Evolutionary conservation across 1,140 invertebrate genomes (phyloP), one percentile per base, ranked within the genome.

Genomic region (Frieseomelitta varia): DNA sequence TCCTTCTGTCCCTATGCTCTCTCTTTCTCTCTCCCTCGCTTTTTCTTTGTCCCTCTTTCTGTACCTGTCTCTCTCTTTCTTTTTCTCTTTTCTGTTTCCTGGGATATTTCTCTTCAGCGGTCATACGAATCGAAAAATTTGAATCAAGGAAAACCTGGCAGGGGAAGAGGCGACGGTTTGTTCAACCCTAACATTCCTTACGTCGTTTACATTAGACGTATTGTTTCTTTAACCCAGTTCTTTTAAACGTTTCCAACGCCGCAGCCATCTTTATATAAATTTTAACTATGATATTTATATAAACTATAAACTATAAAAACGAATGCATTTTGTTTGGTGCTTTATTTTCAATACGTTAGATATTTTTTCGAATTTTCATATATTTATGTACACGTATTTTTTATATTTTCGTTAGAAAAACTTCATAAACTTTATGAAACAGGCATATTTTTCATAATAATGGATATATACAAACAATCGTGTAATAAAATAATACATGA

Each of bases 61-160:
- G 19, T 56, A n/a, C 68, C 58, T 72, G 12, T 69, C 78, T 63
- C 10, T 53, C 17, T 72, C 30, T n/a, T 30, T 80, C 81, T 74
- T 53, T 75, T 56, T 68, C 61, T 63, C 63, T 67, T 71, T 79
- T 47, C 68, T 55, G 56, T 67, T 86, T 84, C 71, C 61, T 81
- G 68, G 55, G 72, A 14, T 79, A 75, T 65, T 72, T 65, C 79
- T 71, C 61, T 72, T 24, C 69, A 47, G 53, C 39, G 55, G 24
- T 78, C 55, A 56, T 69, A 80, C 58, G 51, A 74, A 72, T 67
- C 65, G 68, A 69, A 74, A 74, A 84, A 80, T 80, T 84, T 80
- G 69, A 79, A 80, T 80, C 39, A 12, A 56, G 39, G 39, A 47
- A 47, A 47, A 47, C 39, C 39, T 47, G 39, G 39, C 6, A 24